A percentile compares a stretch with the other conserved stretches of the same genome.
Conservation (phyloP, 1,140 invertebrate species). For the Leptinotarsa lineolata region DNA sequence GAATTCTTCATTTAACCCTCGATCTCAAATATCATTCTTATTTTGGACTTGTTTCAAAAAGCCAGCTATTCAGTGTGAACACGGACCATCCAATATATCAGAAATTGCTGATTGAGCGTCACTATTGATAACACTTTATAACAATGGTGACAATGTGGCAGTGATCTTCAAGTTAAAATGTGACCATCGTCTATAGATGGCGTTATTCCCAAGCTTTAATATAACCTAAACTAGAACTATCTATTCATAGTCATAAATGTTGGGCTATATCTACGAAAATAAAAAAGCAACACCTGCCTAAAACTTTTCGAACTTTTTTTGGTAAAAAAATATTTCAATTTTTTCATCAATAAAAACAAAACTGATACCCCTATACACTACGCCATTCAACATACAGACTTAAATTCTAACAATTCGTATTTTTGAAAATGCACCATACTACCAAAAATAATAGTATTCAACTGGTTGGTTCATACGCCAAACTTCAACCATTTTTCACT, state of each 20-base stretch:
- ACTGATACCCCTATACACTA: not conserved
- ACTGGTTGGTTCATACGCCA: not conserved
- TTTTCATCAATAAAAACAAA: not conserved
- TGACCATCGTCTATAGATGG: slow-evolving; percentile 1
- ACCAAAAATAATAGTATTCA: not conserved
- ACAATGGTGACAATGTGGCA: slow-evolving; percentile 37
- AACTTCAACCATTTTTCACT: too few species aligned
- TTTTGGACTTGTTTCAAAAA: not conserved
- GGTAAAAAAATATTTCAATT: not conserved
- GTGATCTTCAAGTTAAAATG: slow-evolving; percentile 35
- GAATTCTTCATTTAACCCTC: not conserved
- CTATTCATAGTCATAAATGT: not conserved
- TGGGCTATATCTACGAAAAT: not conserved
- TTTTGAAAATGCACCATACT: not conserved
- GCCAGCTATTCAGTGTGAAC: not conserved
- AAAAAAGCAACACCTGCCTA: not conserved
- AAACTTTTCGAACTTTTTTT: not conserved
- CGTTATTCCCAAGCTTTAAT: slow-evolving; percentile 10
- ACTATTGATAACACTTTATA: slow-evolving; percentile 34
- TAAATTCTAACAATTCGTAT: not conserved
- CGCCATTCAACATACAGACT: not conserved
- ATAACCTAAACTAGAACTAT: not conserved
- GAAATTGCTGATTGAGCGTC: slow-evolving; percentile 34
- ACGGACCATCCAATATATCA: not conserved
- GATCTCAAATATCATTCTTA: not conserved